Percentiles rank a stretch among this genome's conserved stretches.
Evolutionary conservation across 2,113 vertebrate genomes (phyloP).

Genomic region (Entelurus aequoreus): DNA sequence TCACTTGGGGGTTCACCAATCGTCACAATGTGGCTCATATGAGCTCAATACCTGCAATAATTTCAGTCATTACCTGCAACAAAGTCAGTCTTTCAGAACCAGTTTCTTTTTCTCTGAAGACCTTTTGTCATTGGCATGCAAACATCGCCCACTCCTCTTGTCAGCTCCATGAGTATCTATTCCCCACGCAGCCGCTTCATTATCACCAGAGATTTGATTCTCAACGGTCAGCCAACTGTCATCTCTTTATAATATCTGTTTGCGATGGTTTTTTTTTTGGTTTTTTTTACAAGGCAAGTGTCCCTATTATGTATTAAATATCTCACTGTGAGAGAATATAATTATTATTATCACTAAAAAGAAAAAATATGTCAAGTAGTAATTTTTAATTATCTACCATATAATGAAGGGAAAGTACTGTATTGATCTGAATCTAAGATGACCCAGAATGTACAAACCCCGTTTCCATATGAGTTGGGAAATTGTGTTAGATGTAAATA

Average conservation of each 20-base stretch:
- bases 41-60: not conserved
- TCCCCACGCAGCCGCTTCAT: not conserved
- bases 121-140: constrained; percentile 7
- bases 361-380: too few species aligned
- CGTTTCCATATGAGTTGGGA: too few species aligned
- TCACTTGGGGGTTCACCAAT: constrained; percentile 22
- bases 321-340: too few species aligned
- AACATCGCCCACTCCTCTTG: constrained; percentile 1
- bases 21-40: not conserved
- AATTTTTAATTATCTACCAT: too few species aligned
- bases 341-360: too few species aligned
- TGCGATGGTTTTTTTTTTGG: too few species aligned
- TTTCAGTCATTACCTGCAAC: not conserved
- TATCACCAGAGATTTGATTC: constrained; percentile 3
- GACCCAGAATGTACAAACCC: too few species aligned
- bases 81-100: not conserved
- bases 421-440: too few species aligned
- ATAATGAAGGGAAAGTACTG: too few species aligned
- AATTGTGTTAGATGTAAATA: too few species aligned
- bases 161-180: constrained; percentile 1
- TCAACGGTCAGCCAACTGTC: not conserved
- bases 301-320: not conserved
- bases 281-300: too few species aligned
- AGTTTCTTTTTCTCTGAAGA: constrained; percentile 4
- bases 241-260: not conserved